These are phyloP conservation scores for Deilephila elpenor DNA, from an alignment of 2,888 invertebrate genomes.

Conservation along the genomic window DNA sequence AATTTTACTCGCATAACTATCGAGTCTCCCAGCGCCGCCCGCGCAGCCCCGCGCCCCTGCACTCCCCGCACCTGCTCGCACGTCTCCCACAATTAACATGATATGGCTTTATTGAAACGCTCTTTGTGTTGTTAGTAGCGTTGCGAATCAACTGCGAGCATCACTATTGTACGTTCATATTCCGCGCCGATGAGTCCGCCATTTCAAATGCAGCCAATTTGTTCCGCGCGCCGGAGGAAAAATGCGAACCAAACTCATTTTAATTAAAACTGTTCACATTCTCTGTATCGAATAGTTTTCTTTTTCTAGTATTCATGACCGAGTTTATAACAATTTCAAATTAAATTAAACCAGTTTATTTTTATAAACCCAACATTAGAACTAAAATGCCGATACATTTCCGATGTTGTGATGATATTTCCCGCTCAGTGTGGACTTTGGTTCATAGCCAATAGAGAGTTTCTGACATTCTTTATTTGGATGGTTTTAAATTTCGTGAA, in stretches of 20 bases:
- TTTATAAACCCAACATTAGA: too few species aligned
- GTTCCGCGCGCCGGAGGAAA: neutral
- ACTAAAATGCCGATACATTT: too few species aligned
- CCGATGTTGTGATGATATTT: too few species aligned
- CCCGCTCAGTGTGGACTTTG: too few species aligned
- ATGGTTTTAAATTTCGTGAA: too few species aligned
- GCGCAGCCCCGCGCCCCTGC: neutral
- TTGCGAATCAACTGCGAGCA: neutral
- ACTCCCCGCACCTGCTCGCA: neutral
- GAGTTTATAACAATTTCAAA: neutral
- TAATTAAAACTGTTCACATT: neutral
- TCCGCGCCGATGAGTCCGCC: neutral
- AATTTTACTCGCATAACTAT: neutral
- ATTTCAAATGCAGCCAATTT: slow-evolving; percentile 14
- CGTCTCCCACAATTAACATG: neutral
- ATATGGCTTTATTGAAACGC: neutral
- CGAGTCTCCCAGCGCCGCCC: neutral
- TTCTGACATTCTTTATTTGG: too few species aligned
- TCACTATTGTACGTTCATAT: neutral
- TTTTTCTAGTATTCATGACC: neutral
- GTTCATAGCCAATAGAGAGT: too few species aligned
- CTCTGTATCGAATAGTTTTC: neutral
- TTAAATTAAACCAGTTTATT: neutral
- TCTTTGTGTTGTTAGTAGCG: neutral
- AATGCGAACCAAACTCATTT: slow-evolving; percentile 7